Conservation (phyloP, 2,113 vertebrate species). For the Malurus elegans region DNA sequence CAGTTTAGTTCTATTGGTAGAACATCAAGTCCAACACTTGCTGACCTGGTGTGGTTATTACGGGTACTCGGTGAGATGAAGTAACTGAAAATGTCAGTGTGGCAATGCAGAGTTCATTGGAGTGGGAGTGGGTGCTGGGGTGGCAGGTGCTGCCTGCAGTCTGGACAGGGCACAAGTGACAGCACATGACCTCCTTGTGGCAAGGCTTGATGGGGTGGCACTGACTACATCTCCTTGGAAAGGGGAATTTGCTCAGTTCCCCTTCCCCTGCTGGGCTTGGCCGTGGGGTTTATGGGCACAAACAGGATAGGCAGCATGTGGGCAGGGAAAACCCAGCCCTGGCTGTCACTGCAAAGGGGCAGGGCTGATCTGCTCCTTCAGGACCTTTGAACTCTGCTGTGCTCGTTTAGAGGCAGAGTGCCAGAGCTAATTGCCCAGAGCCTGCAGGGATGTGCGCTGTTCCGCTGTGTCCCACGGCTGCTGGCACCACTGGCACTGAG, state of each 20-base stretch:
- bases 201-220: background rate
- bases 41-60: background rate
- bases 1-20: background rate
- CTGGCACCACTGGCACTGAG: background rate
- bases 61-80: background rate
- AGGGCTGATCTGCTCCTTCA: background rate
- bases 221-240: accelerated
- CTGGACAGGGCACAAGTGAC: background rate
- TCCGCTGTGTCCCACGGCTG: background rate
- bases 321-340: background rate
- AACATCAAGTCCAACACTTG: background rate
- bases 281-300: background rate
- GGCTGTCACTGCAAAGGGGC: background rate
- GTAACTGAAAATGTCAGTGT: accelerated
- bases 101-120: background rate
- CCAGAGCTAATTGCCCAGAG: background rate
- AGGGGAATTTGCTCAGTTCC: background rate
- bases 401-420: background rate
- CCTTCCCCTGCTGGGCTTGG: background rate
- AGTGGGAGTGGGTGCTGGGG: background rate
- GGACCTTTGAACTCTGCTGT: background rate
- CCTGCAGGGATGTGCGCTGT: background rate
- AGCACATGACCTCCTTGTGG: accelerated
- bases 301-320: accelerated
- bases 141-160: accelerated